phyloP scores from a whole-genome alignment of 2,797 vertebrate species.

The Hafferia zeledoni region DNA sequence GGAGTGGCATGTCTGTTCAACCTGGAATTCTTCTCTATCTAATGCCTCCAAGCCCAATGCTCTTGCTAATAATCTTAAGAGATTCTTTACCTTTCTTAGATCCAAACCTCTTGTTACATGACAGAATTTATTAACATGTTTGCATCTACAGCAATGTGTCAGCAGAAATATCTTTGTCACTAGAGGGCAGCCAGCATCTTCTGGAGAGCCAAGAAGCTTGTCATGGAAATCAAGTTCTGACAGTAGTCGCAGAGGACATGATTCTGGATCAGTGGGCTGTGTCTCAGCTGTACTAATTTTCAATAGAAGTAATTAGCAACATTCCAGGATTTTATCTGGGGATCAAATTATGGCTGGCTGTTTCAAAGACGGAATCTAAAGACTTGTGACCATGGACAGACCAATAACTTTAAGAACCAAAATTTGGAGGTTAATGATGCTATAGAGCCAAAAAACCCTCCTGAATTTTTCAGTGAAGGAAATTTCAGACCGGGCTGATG shows the following conservation, averaged over 20 bases:
- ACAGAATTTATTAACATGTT: slow-evolving; percentile 25
- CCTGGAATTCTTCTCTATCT: background rate
- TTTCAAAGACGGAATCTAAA: slow-evolving; percentile 24
- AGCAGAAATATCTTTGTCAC: slow-evolving; percentile 71
- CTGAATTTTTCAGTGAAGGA: background rate
- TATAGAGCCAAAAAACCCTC: background rate
- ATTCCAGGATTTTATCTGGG: slow-evolving; percentile 48
- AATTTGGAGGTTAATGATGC: background rate
- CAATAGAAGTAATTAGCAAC: slow-evolving; percentile 60
- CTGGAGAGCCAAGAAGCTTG: slow-evolving; percentile 41
- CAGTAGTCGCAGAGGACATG: slow-evolving; percentile 30
- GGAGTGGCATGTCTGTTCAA: background rate
- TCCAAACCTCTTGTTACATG: background rate
- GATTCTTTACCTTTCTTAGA: background rate
- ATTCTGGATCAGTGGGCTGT: slow-evolving; percentile 68
- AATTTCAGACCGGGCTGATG: background rate
- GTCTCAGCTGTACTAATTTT: slow-evolving; percentile 69
- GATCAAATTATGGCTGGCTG: slow-evolving; percentile 47
- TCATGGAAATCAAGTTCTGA: slow-evolving; percentile 4
- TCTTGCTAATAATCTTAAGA: background rate
- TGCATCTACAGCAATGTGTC: background rate
- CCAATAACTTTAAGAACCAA: background rate
- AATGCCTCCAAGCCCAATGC: background rate
- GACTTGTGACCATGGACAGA: background rate
- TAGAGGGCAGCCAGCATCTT: slow-evolving; percentile 83